These are phyloP conservation scores for Dasysyrphus tricinctus DNA, from an alignment of 2,888 invertebrate species.

Conservation along the genomic window DNA sequence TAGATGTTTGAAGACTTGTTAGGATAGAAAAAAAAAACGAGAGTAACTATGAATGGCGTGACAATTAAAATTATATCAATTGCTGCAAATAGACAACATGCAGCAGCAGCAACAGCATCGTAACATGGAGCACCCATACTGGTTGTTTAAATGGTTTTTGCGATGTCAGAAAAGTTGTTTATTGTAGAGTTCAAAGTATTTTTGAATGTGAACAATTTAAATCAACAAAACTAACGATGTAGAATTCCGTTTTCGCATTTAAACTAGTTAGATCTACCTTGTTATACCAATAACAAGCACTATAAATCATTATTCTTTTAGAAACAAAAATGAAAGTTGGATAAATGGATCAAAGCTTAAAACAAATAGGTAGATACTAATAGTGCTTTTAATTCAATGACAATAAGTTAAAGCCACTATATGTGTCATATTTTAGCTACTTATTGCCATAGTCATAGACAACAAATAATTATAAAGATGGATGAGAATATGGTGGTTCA, in stretches of 20 bases:
- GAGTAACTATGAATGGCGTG: conserved; percentile 11
- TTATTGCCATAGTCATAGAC: no score
- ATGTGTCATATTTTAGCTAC: no score
- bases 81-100: conserved; percentile 11
- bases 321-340: background rate
- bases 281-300: background rate
- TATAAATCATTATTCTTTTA: background rate
- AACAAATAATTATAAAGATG: no score
- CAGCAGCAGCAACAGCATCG: background rate
- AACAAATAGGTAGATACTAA: no score
- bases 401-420: no score
- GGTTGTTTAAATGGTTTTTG: background rate
- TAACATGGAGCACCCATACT: conserved; percentile 11
- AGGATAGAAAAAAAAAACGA: conserved; percentile 3
- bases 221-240: background rate
- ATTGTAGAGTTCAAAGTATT: conserved; percentile 4
- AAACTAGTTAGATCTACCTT: background rate
- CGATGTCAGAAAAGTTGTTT: background rate
- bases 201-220: conserved; percentile 5
- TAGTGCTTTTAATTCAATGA: no score
- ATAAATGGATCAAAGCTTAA: no score
- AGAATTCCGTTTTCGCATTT: background rate
- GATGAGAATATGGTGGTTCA: no score
- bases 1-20: conserved; percentile 9
- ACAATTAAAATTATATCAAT: conserved; percentile 33